A percentile compares a stretch with the other conserved stretches of the same genome.
phyloP scores from a whole-genome alignment of 37 sponge, comb jelly and placozoan genomes.

The Eunapius fragilis region DNA sequence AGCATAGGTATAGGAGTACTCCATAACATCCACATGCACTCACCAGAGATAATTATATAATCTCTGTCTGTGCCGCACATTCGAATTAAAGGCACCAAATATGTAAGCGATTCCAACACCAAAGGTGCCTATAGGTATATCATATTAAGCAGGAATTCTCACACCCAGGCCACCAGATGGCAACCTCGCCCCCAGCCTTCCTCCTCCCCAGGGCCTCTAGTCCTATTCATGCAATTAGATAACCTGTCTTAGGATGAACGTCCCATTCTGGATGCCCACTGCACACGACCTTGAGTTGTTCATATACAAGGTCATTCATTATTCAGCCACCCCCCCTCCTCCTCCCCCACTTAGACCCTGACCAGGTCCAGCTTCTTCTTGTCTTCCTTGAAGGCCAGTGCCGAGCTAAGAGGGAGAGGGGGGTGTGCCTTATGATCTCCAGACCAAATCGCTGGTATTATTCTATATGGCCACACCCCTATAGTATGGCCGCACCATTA shows the following conservation, averaged over 20 bases:
- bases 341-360: slow-evolving; percentile 36
- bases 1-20: neutral
- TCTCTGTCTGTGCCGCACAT: too few relatives aligned
- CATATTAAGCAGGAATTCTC: too few relatives aligned
- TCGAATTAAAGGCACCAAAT: too few relatives aligned
- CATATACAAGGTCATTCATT: neutral
- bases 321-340: neutral
- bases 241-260: slow-evolving; percentile 95
- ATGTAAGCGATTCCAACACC: too few relatives aligned
- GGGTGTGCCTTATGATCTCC: neutral
- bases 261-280: slow-evolving; percentile 93
- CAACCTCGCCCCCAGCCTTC: neutral
- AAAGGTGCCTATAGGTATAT: too few relatives aligned
- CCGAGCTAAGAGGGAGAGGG: slow-evolving; percentile 12
- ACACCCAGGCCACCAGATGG: too few relatives aligned
- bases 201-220: too few relatives aligned
- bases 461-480: too few relatives aligned
- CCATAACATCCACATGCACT: neutral
- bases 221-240: slow-evolving; percentile 95
- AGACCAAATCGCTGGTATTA: too few relatives aligned
- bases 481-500: too few relatives aligned
- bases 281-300: slow-evolving; percentile 83
- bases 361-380: slow-evolving; percentile 15
- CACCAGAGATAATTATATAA: too few relatives aligned
- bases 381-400: slow-evolving; percentile 62